Base-by-base conservation (phyloP, 1,140 invertebrate genomes). In the Prorops nasuta region DNA sequence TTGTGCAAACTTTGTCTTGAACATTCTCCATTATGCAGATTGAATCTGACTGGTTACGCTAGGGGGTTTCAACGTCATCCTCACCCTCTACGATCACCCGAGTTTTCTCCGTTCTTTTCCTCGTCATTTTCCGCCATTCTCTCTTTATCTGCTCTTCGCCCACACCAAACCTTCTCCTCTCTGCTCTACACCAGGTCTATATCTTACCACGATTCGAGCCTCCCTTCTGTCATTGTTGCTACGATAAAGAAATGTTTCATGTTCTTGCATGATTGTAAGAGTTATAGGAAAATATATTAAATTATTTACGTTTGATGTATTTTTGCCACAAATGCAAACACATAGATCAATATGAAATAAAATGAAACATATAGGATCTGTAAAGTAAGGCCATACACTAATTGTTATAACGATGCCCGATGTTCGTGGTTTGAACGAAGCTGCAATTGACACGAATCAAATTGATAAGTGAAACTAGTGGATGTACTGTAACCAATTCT, bases 11-110 rank as follows among this genome's bases (percentile, higher is more conserved):
- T 74, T 74, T 74, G 68, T 75, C 68, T 67, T 56, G 60, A 67
- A 66, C 64, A 70, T 73, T 67, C 61, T 75, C 71, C 73, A 77
- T 77, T 76, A 75, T 76, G 72, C 64, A 72, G 67, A 77, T 77
- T 74, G 65, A 76, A 73, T 74, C 65, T 64, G 58, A 67, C 67
- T 66, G 71, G 66, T 72, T 65, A 65, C 61, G 60, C 55, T 53
- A 39, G 47, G 49, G 60, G 54, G 60, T 65, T 66, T 64, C 66
- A 63, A 40, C 44, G 49, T 38, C 32, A 21, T 37, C 40, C 42
- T 44, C 52, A 47, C 51, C 47, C 54, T 57, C 44, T 35, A 47
- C 56, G 40, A 28, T 3, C 55, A 37, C 18, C 24, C 56, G 58
- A 49, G 46, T 60, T 61, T 61, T 60, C 57, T 56, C 21, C 42